phyloP scores from a whole-genome alignment of 2,888 invertebrate genomes.

The Bellardia pandia region DNA sequence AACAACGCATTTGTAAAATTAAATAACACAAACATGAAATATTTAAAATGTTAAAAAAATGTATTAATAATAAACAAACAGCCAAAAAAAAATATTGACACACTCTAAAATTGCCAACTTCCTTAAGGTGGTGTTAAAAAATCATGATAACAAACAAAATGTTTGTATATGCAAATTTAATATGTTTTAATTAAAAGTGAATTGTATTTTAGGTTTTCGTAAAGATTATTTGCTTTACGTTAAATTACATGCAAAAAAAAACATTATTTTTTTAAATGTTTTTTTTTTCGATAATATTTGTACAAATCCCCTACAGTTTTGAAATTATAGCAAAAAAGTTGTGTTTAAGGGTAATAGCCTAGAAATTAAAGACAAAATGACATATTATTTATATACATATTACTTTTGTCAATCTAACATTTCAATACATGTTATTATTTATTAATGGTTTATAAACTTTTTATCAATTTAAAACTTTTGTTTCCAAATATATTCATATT shows the following conservation, averaged over 20 bases:
- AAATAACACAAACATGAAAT: conserved; percentile 9
- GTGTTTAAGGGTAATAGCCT: too few relatives aligned
- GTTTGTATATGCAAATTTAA: conserved; percentile 42
- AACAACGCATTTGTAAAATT: conserved; percentile 58
- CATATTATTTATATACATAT: too few relatives aligned
- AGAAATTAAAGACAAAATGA: too few relatives aligned
- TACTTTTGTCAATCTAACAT: too few relatives aligned
- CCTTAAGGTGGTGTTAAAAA: conserved; percentile 70
- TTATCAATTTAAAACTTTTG: too few relatives aligned
- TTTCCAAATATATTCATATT: too few relatives aligned
- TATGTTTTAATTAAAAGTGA: conserved; percentile 69
- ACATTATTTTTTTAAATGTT: conserved; percentile 2
- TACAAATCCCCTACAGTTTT: not conserved
- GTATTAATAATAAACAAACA: not conserved
- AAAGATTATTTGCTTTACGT: conserved; percentile 56
- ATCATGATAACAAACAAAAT: conserved; percentile 48
- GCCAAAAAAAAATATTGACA: conserved; percentile 42
- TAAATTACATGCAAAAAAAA: not conserved
- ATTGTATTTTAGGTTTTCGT: conserved; percentile 67
- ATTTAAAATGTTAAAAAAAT: not conserved
- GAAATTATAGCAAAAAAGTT: not conserved
- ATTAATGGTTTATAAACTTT: too few relatives aligned
- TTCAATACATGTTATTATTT: too few relatives aligned
- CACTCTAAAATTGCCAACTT: conserved; percentile 65
- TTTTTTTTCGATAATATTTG: not conserved